Evolutionary conservation across 2,888 invertebrate species (phyloP).

Genomic region (Sycophila texana): DNA sequence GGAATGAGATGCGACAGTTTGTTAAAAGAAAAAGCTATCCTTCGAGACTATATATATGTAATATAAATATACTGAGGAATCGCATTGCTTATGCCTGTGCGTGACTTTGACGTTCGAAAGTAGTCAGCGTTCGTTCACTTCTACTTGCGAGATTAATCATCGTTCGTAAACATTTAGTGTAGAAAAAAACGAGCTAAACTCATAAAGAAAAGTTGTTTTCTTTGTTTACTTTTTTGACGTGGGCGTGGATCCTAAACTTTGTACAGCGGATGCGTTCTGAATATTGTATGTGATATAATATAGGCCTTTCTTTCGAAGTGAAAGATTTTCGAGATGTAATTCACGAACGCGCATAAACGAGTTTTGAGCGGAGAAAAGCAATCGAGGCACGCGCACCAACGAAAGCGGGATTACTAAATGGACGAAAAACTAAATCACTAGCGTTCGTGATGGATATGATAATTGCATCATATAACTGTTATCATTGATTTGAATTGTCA

Average conservation of each 20-base stretch:
- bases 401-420: constrained; percentile 24
- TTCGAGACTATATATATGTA: constrained; percentile 9
- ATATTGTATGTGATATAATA: constrained; percentile 69
- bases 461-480: constrained; percentile 28
- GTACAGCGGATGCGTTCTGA: constrained; percentile 61
- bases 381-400: constrained; percentile 19
- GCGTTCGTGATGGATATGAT: constrained; percentile 22
- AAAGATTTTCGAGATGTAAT: constrained; percentile 58
- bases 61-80: constrained; percentile 12
- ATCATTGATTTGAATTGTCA: constrained; percentile 42
- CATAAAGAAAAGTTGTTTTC: constrained; percentile 39
- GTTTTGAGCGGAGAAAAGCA: constrained; percentile 21
- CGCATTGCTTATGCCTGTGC: constrained; percentile 18
- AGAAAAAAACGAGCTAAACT: constrained; percentile 19
- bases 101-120: constrained; percentile 6
- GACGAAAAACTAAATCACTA: constrained; percentile 31
- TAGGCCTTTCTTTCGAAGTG: constrained; percentile 66
- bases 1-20: constrained; percentile 9
- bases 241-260: constrained; percentile 54
- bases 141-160: constrained; percentile 40
- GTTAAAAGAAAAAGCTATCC: constrained; percentile 19
- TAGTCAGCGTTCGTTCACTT: constrained; percentile 33
- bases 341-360: constrained; percentile 31
- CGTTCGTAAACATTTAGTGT: constrained; percentile 17
- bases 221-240: constrained; percentile 55